Base-by-base conservation (phyloP, 2,888 invertebrate genomes). In the Apantesis nais region DNA sequence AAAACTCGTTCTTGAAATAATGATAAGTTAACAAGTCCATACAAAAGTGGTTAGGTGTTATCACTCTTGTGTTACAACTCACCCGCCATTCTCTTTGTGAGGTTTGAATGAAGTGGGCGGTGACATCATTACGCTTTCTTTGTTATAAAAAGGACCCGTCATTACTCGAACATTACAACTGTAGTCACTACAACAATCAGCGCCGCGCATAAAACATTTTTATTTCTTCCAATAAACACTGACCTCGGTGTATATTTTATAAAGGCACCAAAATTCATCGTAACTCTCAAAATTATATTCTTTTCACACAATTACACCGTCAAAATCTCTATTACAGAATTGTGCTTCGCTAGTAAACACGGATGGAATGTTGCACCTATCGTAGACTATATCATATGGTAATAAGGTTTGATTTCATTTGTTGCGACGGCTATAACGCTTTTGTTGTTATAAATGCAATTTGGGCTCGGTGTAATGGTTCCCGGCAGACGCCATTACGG, bases 401-500 rank as follows among this genome's bases (percentile, higher is more conserved):
- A 1, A 34, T 74, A 75, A 66, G 64, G 74, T 61, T 71, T 22
- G 62, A 41, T 72, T 68, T 79, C 9, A 65, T 60, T 74, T 63
- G 69, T 64, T 52, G 55, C 37, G 25, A 11, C 34, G 29, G 9
- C 39, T 29, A n/a, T 14, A 52, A 4, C 48, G 34, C 34, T 44
- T 72, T 74, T 68, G 68, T 70, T 74, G 77, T 75, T 75, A 71
- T 80, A 78, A 80, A 80, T 77, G 78, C 75, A 82, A 82, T 80
- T 76, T 78, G 74, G 74, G 72, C 66, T 66, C 77, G 74, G 80
- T 82, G 75, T 80, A 82, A 81, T 80, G 78, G 78, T 70, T 74
- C 66, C 62, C 66, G 75, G 78, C 71, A 75, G 76, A 74, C 62
- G 76, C 81, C 77, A 80, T 80, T 81, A 83, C 48, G 76, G 78